phyloP scores from a whole-genome alignment of 2,113 vertebrate species.

The Leptobrachium leishanense region DNA sequence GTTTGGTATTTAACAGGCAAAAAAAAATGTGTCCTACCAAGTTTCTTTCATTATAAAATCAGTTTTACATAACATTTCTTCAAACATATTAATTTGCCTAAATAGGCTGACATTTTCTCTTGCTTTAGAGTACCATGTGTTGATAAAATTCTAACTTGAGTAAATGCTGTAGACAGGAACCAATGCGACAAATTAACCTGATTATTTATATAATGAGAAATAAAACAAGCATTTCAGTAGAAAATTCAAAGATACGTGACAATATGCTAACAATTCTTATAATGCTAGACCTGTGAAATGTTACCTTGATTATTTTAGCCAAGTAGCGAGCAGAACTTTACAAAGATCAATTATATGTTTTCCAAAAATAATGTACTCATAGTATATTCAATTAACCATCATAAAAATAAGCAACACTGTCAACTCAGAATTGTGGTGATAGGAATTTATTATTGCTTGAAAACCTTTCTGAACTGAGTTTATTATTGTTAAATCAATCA shows the following conservation, averaged over 20 bases:
- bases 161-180: too few species aligned
- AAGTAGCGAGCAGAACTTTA: neutral
- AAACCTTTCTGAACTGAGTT: constrained; percentile 20
- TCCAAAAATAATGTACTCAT: neutral
- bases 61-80: too few species aligned
- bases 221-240: neutral
- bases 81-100: too few species aligned
- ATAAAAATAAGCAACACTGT: constrained; percentile 17
- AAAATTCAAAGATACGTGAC: neutral
- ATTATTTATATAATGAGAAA: neutral
- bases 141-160: too few species aligned
- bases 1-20: too few species aligned
- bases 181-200: too few species aligned
- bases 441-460: constrained; percentile 31
- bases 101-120: too few species aligned
- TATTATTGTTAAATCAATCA: constrained; percentile 31
- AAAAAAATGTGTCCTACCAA: too few species aligned
- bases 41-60: too few species aligned
- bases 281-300: neutral
- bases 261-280: neutral
- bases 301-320: neutral
- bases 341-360: neutral
- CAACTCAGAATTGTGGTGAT: constrained; percentile 12
- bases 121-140: too few species aligned
- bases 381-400: neutral